Conservation (phyloP, 2,797 vertebrate species). For the Neopelma chrysocephalum region DNA sequence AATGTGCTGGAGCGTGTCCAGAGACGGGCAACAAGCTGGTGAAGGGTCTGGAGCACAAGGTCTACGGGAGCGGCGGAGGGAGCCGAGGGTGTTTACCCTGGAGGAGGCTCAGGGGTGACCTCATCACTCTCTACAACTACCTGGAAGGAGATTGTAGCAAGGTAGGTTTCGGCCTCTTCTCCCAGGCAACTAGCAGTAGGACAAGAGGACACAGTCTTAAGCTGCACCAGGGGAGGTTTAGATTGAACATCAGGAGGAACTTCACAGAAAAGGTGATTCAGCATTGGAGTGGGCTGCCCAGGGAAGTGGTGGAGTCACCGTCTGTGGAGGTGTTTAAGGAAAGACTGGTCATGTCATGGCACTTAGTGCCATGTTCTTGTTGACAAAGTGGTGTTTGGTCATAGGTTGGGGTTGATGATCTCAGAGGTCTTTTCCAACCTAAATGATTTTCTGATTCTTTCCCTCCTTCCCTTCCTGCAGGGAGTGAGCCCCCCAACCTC, state of each 20-base stretch:
- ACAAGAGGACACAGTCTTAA: not conserved
- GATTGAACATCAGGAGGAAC: not conserved
- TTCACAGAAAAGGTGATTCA: not conserved
- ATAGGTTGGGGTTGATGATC: too few species aligned
- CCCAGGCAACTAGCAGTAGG: not conserved
- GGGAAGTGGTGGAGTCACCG: not conserved
- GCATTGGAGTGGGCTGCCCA: not conserved
- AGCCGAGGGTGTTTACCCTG: not conserved
- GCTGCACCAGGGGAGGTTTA: not conserved
- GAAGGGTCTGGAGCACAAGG: not conserved
- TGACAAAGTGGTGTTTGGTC: accelerated
- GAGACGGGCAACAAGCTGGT: accelerated
- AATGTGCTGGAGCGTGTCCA: not conserved
- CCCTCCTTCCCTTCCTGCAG: accelerated
- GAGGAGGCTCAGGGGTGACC: too few species aligned
- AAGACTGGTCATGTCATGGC: accelerated
- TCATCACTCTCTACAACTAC: not conserved
- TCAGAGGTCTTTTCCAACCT: not conserved
- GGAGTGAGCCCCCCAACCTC: not conserved
- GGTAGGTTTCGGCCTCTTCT: not conserved
- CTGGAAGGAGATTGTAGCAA: not conserved
- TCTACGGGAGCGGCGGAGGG: not conserved
- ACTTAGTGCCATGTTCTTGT: not conserved
- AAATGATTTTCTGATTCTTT: not conserved
- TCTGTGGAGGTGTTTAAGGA: not conserved